Conservation (phyloP, 2,888 invertebrate genomes). For the Drosophila paranaensis region DNA sequence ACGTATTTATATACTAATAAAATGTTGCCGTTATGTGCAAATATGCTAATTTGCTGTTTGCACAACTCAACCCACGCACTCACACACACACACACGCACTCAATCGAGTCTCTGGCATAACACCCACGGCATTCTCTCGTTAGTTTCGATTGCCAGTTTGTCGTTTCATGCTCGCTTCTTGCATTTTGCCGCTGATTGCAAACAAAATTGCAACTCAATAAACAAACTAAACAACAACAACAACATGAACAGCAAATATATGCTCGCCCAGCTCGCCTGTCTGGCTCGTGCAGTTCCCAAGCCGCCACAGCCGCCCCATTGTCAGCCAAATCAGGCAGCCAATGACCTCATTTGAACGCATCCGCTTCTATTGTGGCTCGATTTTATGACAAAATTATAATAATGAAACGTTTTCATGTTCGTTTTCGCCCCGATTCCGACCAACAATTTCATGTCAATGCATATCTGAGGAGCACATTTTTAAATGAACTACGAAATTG, state of each 20-base stretch:
- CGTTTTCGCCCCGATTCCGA: slow-evolving; percentile 36
- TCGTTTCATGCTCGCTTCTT: slow-evolving; percentile 35
- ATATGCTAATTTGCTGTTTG: slow-evolving; percentile 75
- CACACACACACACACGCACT: slow-evolving; percentile 4
- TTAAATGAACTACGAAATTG: neutral
- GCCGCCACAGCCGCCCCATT: slow-evolving; percentile 11
- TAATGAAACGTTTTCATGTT: slow-evolving; percentile 38
- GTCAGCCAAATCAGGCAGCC: slow-evolving; percentile 54
- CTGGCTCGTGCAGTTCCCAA: slow-evolving; percentile 8
- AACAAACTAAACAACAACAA: slow-evolving; percentile 68
- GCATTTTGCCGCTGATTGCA: slow-evolving; percentile 68
- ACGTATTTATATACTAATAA: slow-evolving; percentile 37
- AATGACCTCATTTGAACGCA: slow-evolving; percentile 64
- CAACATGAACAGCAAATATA: slow-evolving; percentile 39
- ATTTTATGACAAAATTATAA: slow-evolving; percentile 58
- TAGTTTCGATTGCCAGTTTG: slow-evolving; percentile 25
- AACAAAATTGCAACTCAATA: slow-evolving; percentile 79
- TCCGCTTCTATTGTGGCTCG: slow-evolving; percentile 50
- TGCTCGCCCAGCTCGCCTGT: neutral
- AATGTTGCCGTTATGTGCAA: slow-evolving; percentile 72
- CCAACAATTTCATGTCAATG: slow-evolving; percentile 9
- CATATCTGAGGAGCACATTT: neutral
- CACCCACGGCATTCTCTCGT: slow-evolving; percentile 14
- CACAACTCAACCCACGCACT: slow-evolving; percentile 49
- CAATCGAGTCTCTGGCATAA: neutral